Conservation (phyloP, 2,113 vertebrate genomes). For the Bubo bubo region DNA sequence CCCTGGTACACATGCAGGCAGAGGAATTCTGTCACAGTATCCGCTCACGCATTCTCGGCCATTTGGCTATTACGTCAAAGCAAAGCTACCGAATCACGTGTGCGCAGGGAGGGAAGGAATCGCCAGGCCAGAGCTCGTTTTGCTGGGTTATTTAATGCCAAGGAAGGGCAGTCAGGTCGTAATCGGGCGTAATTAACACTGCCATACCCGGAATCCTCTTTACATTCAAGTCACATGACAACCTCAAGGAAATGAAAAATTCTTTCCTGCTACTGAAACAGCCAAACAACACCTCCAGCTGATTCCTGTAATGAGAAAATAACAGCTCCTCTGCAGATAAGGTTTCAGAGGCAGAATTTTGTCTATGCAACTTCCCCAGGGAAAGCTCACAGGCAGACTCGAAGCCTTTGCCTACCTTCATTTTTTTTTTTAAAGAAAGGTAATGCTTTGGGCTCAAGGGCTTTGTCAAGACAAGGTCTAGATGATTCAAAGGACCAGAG, state of each 20-base stretch:
- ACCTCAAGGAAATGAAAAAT: conserved; percentile 46
- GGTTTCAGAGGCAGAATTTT: neutral
- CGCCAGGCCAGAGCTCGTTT: neutral
- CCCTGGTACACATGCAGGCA: neutral
- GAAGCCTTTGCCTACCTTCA: neutral
- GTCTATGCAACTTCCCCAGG: neutral
- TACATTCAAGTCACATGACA: conserved; percentile 10
- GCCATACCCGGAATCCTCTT: neutral
- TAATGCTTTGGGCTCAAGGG: neutral
- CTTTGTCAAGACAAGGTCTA: neutral
- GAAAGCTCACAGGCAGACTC: neutral
- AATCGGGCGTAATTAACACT: conserved; percentile 49
- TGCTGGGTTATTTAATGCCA: conserved; percentile 14
- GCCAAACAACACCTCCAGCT: conserved; percentile 6
- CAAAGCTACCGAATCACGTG: neutral
- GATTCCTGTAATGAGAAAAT: neutral
- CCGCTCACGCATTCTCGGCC: neutral
- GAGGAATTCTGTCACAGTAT: conserved; percentile 19
- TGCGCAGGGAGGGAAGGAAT: neutral
- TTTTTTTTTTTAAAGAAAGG: neutral
- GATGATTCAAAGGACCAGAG: neutral
- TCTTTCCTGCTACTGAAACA: conserved; percentile 32
- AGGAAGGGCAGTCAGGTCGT: conserved; percentile 58
- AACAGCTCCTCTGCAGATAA: neutral
- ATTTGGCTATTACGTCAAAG: conserved; percentile 14